Conservation (phyloP, 2,113 vertebrate species). For the Pomatostomus ruficeps region DNA sequence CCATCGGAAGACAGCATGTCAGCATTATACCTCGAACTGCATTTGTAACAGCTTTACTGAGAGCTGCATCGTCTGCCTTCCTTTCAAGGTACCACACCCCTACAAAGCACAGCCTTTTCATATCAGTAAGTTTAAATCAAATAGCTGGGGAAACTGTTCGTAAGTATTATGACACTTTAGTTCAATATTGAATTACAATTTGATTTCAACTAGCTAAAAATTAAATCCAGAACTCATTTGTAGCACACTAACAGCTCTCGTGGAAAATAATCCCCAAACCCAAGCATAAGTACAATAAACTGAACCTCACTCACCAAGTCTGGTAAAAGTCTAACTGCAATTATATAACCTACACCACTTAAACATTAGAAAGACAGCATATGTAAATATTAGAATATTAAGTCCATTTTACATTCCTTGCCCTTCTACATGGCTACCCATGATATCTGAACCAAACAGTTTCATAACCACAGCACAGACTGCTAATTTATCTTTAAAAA, state of each 20-base stretch:
- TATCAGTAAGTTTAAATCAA: background rate
- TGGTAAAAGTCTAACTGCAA: background rate
- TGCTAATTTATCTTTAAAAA: background rate
- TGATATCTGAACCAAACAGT: background rate
- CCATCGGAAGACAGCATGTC: background rate
- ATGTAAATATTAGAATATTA: background rate
- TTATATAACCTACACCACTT: background rate
- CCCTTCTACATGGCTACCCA: background rate
- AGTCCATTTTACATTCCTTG: background rate
- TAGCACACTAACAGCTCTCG: background rate
- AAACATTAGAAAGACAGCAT: background rate
- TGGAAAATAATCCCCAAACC: background rate
- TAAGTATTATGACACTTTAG: background rate
- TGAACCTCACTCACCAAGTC: background rate
- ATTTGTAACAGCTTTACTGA: background rate
- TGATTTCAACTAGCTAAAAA: background rate
- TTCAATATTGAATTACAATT: background rate
- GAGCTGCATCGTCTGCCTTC: background rate
- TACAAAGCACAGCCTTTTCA: background rate
- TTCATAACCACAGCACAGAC: background rate
- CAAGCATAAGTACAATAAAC: background rate
- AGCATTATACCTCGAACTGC: background rate
- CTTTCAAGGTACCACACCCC: background rate
- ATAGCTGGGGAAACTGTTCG: background rate
- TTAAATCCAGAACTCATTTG: background rate